Base-by-base conservation (phyloP, 2,888 invertebrate genomes). In the Amiota communis region DNA sequence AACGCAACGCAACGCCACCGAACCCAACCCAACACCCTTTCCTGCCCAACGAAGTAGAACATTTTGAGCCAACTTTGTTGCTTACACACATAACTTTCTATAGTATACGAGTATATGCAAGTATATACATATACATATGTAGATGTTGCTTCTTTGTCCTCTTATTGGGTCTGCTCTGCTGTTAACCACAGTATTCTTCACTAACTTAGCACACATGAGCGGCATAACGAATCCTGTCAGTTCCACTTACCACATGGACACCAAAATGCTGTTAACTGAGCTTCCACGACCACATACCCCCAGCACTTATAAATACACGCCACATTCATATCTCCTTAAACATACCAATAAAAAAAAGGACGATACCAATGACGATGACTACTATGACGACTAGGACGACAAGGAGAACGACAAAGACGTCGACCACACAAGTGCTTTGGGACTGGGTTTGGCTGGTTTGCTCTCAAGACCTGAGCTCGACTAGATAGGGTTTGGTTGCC, bases 131-230 rank as follows among this genome's bases (percentile, higher is more conserved):
- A n/a, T 56, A 56, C n/a, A 59, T 63, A 51, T 59, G 68, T 68
- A 56, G 82, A 79, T 82, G 82, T 80, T 83, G 84, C 82, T 81
- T 83, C 82, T 85, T 86, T 86, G 84, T 85, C 84, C 86, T 83
- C 36, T 36, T 79, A 81, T 81, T 85, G 82, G 81, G 73, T 81
- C 76, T 81, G 81, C 64, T 36, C 6, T 36, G 46, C 48, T 78
- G 83, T 83, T 78, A 79, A 80, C 84, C 84, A 71, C 79, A 81
- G 75, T 75, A 63, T 73, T 75, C 36, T 36, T 36, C 73, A 77
- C 76, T 70, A 70, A 73, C 70, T 48, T 70, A n/a, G 17, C 48
- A 70, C 49, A 57, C 53, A 64, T 47, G 63, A 70, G 64, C 70
- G 49, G 20, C 71, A 70, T 73, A 73, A 74, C 74, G 77, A 80